Evolutionary conservation across 2,113 vertebrate species (phyloP).

Genomic region (Gasterosteus nipponicus): DNA sequence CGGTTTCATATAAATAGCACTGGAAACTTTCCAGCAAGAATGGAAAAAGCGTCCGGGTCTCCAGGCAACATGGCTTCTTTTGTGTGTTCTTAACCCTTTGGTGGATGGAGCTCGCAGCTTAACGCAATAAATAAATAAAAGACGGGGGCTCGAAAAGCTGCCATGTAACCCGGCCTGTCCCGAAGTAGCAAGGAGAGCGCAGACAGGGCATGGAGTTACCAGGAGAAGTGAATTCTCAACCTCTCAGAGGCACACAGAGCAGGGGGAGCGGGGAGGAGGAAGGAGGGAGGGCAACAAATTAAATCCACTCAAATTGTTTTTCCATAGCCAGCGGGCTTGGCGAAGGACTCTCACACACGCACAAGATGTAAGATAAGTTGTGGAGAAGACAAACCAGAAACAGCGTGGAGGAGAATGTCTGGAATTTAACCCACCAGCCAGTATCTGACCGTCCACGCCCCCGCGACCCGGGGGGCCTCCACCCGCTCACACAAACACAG

Average conservation of each 20-base stretch:
- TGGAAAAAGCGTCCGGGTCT: constrained; percentile 76
- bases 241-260: constrained; percentile 64
- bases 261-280: constrained; percentile 39
- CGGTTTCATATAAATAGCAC: constrained; percentile 78
- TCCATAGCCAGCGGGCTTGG: constrained; percentile 82
- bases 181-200: constrained; percentile 22
- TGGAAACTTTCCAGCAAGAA: constrained; percentile 79
- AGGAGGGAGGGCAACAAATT: constrained; percentile 67
- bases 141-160: constrained; percentile 16
- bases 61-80: constrained; percentile 67
- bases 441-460: constrained; percentile 43
- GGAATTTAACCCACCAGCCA: constrained; percentile 78
- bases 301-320: constrained; percentile 83
- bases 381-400: constrained; percentile 59
- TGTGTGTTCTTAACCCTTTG: constrained; percentile 72
- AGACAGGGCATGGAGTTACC: constrained; percentile 38
- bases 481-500: constrained; percentile 24
- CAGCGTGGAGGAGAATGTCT: constrained; percentile 61
- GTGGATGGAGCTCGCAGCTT: constrained; percentile 7
- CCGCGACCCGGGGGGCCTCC: constrained; percentile 20
- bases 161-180: constrained; percentile 14
- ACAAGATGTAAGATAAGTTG: constrained; percentile 72
- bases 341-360: constrained; percentile 62
- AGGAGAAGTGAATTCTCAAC: constrained; percentile 66
- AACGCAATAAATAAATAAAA: constrained; percentile 8